Base-by-base conservation (phyloP, 2,888 invertebrate species). In the Drosophila maculinotata region DNA sequence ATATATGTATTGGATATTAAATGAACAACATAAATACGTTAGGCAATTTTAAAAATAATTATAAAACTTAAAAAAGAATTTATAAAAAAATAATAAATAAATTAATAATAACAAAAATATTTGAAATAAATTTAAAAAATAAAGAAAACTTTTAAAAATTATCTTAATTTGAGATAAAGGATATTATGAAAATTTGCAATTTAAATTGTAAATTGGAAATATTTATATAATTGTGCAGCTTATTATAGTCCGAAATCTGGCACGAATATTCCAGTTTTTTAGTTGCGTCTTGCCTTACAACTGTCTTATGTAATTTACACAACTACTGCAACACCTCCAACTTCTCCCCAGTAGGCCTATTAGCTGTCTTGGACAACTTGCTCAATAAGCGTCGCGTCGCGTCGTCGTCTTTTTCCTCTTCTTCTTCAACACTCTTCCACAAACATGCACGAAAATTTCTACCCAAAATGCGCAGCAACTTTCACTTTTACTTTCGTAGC, bases 401-500 rank as follows among this genome's bases (percentile, higher is more conserved):
- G 8, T 10, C 15, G 14, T 12, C 25, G 5, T 12, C 26, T 15
- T 14, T n/a, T 17, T 30, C 30, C 15, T 9, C 9, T 44, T 6
- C 36, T 44, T 47, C 44, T 20, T 35, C 39, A n/a, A 25, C 31
- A 31, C 26, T 53, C 72, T 79, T 62, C 62, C 69, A 57, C 60
- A 20, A 69, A 67, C 68, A 72, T 58, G 65, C 58, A 76, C 76
- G 39, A 44, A 66, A 57, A 75, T 81, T 87, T 85, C 83, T 75
- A 68, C 66, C 45, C 66, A 42, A 71, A 64, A 63, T 59, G 65
- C 45, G 49, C 36, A 42, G 60, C 45, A 74, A 85, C 88, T 89
- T 86, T 86, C 89, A 89, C 89, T 89, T 86, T 86, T 89, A 89
- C 88, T 86, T 89, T 86, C 89, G 63, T 80, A 57, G 51, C 62